Evolutionary conservation across 2,888 invertebrate species (phyloP).

Genomic region (Cataglyphis altisquamis): DNA sequence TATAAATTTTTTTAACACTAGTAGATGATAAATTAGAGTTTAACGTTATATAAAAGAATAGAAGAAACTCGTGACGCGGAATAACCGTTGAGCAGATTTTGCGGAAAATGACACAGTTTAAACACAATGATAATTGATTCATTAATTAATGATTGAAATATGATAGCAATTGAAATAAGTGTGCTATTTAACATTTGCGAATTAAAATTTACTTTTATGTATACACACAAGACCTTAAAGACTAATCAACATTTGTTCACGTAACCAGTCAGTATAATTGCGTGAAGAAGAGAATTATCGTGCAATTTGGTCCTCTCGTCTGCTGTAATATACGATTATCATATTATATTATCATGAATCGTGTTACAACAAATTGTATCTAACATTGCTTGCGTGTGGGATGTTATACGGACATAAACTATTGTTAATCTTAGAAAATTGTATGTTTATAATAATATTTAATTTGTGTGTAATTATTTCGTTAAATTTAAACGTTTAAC

Average conservation of each 20-base stretch:
- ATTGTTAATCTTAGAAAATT: conserved; percentile 1
- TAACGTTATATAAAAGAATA: not conserved
- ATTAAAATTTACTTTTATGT: conserved; percentile 1
- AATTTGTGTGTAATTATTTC: not conserved
- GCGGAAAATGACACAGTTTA: not conserved
- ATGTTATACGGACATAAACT: not conserved
- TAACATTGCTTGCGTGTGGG: not conserved
- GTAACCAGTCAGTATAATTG: not conserved
- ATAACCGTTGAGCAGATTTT: not conserved
- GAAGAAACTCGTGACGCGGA: not conserved
- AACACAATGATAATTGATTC: no score
- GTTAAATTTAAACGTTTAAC: not conserved
- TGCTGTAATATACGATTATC: not conserved
- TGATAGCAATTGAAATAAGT: not conserved
- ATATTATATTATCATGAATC: conserved; percentile 2
- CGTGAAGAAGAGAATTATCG: not conserved
- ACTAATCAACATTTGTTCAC: not conserved
- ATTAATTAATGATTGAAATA: not conserved
- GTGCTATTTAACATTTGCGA: not conserved
- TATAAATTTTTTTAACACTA: not conserved
- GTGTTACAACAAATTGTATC: not conserved
- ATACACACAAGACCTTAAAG: not conserved
- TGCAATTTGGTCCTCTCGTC: not conserved
- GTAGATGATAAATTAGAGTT: conserved; percentile 1
- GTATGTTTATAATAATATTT: not conserved